phyloP scores from a whole-genome alignment of 1,140 invertebrate genomes.

The Centruroides vittatus region DNA sequence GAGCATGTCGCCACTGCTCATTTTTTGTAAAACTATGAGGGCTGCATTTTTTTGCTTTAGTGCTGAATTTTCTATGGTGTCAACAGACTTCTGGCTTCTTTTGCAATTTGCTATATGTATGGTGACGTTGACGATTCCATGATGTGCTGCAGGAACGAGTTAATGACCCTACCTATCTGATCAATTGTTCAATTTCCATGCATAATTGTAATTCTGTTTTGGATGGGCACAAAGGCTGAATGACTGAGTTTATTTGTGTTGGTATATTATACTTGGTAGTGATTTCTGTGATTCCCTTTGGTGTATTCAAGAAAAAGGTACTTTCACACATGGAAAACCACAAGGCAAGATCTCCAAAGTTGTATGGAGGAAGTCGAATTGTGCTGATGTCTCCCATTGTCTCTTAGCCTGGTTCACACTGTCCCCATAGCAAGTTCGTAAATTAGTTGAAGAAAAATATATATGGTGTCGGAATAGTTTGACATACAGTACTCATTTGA shows the following conservation, averaged over 20 bases:
- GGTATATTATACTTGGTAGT: background rate
- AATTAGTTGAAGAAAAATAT: too few relatives aligned
- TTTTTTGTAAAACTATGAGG: background rate
- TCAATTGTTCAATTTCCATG: too few relatives aligned
- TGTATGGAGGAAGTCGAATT: background rate
- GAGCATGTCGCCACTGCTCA: background rate
- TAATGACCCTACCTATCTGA: too few relatives aligned
- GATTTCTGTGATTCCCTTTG: background rate
- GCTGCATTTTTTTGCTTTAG: conserved; percentile 4
- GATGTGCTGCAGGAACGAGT: too few relatives aligned
- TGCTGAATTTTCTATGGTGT: conserved; percentile 9
- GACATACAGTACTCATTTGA: too few relatives aligned
- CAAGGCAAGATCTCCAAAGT: background rate
- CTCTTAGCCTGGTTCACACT: too few relatives aligned
- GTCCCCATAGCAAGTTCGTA: too few relatives aligned
- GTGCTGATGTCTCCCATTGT: background rate
- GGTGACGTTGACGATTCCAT: too few relatives aligned
- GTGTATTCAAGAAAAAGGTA: background rate
- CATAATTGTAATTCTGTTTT: too few relatives aligned
- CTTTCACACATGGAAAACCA: background rate
- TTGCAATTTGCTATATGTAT: too few relatives aligned
- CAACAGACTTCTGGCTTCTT: background rate
- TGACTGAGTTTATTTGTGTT: background rate
- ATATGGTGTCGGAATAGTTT: too few relatives aligned
- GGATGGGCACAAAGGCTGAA: too few relatives aligned